phyloP scores from a whole-genome alignment of 2,888 invertebrate genomes.

The Digitonthophagus gazella region DNA sequence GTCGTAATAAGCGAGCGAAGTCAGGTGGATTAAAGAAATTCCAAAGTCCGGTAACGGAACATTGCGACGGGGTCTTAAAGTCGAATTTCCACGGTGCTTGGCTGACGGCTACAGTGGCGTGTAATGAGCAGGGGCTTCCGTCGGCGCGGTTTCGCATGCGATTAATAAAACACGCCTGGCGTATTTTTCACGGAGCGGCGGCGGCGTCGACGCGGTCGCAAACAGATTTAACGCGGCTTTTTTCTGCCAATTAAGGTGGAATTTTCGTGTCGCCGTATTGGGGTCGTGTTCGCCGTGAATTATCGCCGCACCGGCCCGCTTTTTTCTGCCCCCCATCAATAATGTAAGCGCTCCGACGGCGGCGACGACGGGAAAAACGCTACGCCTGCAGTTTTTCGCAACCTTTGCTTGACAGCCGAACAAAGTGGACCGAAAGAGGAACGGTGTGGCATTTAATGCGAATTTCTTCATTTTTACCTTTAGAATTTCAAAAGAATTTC shows the following conservation, averaged over 20 bases:
- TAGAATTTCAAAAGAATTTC: no score
- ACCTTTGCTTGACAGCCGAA: no score
- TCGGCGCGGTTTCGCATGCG: constrained; percentile 21
- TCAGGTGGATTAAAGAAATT: constrained; percentile 8
- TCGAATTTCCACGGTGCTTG: constrained; percentile 11
- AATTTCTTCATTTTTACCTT: not conserved
- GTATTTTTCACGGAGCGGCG: constrained; percentile 22
- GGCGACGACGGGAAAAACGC: not conserved
- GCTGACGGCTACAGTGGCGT: constrained; percentile 5
- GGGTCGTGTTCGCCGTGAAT: constrained; percentile 20
- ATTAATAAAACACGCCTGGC: constrained; percentile 24
- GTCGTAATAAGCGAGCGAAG: not conserved
- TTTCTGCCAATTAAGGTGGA: constrained; percentile 29
- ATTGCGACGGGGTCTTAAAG: constrained; percentile 10
- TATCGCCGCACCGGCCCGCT: constrained; percentile 10
- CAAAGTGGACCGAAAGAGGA: not conserved
- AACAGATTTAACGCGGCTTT: constrained; percentile 12
- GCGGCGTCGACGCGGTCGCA: not conserved
- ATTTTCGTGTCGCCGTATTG: constrained; percentile 25
- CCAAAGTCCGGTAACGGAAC: constrained; percentile 11
- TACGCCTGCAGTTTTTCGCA: not conserved
- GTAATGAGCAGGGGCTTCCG: constrained; percentile 2
- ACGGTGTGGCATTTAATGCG: not conserved
- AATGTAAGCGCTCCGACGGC: not conserved
- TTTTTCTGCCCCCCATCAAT: constrained; percentile 12